These are phyloP conservation scores for Margarornis squamiger DNA, from an alignment of 2,797 vertebrate species.

Conservation along the genomic window DNA sequence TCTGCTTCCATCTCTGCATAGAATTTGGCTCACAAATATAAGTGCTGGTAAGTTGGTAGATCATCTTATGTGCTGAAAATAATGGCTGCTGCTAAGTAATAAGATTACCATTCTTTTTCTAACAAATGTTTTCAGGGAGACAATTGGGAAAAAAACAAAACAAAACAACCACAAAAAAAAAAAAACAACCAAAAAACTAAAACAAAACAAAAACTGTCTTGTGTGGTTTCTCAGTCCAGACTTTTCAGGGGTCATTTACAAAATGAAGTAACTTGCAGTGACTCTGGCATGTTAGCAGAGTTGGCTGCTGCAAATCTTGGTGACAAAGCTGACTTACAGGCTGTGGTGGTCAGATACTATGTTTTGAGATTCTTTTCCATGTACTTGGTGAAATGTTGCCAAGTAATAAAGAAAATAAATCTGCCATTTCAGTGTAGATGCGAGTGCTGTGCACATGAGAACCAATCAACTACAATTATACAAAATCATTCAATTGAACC, in stretches of 20 bases:
- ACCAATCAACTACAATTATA: not conserved
- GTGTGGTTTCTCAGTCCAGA: not conserved
- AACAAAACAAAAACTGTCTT: not conserved
- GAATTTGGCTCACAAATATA: constrained; percentile 8
- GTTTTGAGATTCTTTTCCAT: not conserved
- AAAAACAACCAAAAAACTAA: not conserved
- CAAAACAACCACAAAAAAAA: no score
- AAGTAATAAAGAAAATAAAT: not conserved
- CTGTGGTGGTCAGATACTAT: not conserved
- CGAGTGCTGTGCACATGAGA: not conserved
- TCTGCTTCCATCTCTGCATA: not conserved
- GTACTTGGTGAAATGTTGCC: not conserved
- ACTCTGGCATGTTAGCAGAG: not conserved
- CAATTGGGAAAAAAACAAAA: not conserved
- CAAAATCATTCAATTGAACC: constrained; percentile 1
- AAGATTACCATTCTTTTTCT: not conserved
- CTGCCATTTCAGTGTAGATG: not conserved
- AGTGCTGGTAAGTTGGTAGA: not conserved
- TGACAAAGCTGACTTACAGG: not conserved
- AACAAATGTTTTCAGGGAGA: not conserved
- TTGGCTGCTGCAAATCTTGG: not conserved
- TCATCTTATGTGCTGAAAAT: not conserved
- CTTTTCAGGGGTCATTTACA: not conserved
- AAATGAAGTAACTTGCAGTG: not conserved
- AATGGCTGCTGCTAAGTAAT: not conserved